These are phyloP conservation scores for Cynopterus sphinx DNA, from an alignment of 2,797 vertebrate species.

Conservation along the genomic window DNA sequence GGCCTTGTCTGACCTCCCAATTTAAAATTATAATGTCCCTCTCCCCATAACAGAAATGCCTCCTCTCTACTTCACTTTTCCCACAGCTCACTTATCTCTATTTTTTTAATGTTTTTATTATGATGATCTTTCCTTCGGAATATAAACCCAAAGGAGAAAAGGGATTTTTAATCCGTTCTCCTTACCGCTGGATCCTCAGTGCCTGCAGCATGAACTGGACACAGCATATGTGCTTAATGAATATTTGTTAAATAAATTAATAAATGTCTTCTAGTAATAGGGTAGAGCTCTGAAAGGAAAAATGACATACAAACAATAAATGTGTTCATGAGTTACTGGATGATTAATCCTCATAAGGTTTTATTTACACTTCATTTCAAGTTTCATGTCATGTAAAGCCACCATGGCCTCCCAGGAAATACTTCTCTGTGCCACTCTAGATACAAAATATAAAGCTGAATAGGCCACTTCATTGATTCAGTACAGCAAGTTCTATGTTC, in stretches of 20 bases:
- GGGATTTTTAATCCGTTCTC: neutral
- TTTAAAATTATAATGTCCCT: neutral
- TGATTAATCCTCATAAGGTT: neutral
- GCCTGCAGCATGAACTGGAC: neutral
- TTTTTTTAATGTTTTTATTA: neutral
- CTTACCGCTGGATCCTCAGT: neutral
- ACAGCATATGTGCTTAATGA: neutral
- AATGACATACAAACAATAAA: neutral
- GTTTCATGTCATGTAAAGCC: neutral
- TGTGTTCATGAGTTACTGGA: neutral
- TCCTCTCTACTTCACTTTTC: neutral
- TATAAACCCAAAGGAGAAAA: neutral
- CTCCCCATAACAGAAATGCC: neutral
- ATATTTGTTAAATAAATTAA: slow-evolving; percentile 1
- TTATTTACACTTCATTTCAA: neutral
- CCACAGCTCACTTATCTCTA: neutral
- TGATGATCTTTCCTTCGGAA: neutral
- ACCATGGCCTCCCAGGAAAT: slow-evolving; percentile 18
- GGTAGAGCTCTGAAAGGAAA: neutral
- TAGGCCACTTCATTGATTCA: neutral
- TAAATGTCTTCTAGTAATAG: neutral
- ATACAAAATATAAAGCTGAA: slow-evolving; percentile 20
- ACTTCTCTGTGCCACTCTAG: neutral
- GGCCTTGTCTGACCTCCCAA: neutral
- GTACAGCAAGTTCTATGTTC: slow-evolving; percentile 29